Conservation (phyloP, 2,113 vertebrate species). For the Vanacampus margaritifer region DNA sequence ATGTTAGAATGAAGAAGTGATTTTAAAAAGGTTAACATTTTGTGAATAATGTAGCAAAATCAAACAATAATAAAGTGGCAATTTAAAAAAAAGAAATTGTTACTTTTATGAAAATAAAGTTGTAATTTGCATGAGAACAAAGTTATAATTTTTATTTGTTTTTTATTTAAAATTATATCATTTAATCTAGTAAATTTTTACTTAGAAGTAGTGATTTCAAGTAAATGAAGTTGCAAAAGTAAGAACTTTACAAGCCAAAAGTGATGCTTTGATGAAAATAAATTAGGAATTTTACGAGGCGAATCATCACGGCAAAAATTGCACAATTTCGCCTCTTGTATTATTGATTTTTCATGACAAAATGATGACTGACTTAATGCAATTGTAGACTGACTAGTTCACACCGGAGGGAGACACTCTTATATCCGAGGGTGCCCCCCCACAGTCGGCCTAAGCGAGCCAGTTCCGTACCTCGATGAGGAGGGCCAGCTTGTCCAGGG, state of each 20-base stretch:
- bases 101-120: background rate
- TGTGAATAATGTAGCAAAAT: background rate
- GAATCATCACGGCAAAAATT: background rate
- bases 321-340: background rate
- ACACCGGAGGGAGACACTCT: background rate
- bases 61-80: background rate
- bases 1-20: background rate
- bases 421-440: background rate
- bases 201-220: too few relatives aligned
- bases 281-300: background rate
- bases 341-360: background rate
- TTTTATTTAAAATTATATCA: too few relatives aligned
- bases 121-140: background rate
- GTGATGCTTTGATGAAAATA: background rate
- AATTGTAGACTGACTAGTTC: background rate
- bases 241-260: too few relatives aligned
- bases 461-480: slow-evolving; percentile 89
- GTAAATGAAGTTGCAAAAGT: too few relatives aligned
- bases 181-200: too few relatives aligned
- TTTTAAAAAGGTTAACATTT: background rate
- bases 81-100: background rate
- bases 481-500: slow-evolving; percentile 90
- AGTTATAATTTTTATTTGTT: background rate
- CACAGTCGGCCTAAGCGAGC: background rate
- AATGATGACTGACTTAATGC: background rate